These are phyloP conservation scores for Tetragonula clypearis DNA, from an alignment of 1,140 invertebrate species.

Conservation along the genomic window DNA sequence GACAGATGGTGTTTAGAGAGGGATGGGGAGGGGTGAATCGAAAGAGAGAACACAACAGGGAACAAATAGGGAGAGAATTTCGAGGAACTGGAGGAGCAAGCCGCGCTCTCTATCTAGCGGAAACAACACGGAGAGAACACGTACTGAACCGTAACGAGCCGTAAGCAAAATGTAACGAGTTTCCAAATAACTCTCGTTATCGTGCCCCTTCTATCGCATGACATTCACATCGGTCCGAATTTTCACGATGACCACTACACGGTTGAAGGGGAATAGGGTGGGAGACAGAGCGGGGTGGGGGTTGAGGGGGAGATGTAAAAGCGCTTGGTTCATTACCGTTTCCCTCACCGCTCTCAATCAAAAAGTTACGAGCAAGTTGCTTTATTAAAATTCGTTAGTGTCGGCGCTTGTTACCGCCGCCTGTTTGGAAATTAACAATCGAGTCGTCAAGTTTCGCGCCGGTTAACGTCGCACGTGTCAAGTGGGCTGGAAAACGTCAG, in stretches of 20 bases:
- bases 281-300: neutral
- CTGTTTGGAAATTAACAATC: conserved; percentile 23
- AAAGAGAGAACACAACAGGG: neutral
- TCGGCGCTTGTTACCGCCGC: conserved; percentile 7
- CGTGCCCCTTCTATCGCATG: neutral
- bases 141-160: conserved; percentile 43
- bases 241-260: conserved; percentile 14
- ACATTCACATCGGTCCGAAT: conserved; percentile 13
- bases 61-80: conserved; percentile 6
- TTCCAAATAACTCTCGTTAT: conserved; percentile 50
- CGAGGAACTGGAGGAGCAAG: conserved; percentile 15
- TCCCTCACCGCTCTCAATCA: conserved; percentile 4
- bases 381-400: conserved; percentile 36
- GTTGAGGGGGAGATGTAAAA: neutral
- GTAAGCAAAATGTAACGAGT: conserved; percentile 47
- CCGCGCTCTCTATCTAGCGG: conserved; percentile 32
- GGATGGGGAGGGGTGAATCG: conserved; percentile 8
- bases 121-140: conserved; percentile 31
- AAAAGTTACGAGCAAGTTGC: conserved; percentile 28
- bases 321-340: conserved; percentile 16
- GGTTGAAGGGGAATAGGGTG: neutral
- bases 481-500: neutral
- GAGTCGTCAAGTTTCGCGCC: conserved; percentile 2
- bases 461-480: neutral
- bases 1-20: conserved; percentile 55